Evolutionary conservation across 2,113 vertebrate species (phyloP).

Genomic region (Nyctereutes procyonoides): DNA sequence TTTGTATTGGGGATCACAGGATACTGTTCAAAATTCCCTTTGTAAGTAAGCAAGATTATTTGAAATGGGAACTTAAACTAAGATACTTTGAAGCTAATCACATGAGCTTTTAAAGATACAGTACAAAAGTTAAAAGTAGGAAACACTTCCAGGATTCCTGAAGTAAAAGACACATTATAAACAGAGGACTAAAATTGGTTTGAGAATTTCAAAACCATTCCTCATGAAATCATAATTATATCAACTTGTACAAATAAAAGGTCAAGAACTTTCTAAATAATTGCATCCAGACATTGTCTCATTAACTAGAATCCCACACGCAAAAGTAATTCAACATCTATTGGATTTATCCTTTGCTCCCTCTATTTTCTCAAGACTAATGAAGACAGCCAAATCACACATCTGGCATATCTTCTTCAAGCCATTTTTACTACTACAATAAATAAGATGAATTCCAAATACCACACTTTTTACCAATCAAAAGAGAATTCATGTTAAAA

Average conservation of each 20-base stretch:
- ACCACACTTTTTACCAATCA: slow-evolving; percentile 2
- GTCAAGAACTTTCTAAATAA: slow-evolving; percentile 81
- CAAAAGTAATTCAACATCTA: slow-evolving; percentile 74
- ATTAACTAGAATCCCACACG: slow-evolving; percentile 76
- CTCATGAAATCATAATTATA: slow-evolving; percentile 82
- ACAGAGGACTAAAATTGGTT: slow-evolving; percentile 71
- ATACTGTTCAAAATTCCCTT: slow-evolving; percentile 3
- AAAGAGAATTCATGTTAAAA: slow-evolving; percentile 19
- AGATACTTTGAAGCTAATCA: slow-evolving; percentile 63
- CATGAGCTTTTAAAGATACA: slow-evolving; percentile 48
- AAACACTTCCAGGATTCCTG: slow-evolving; percentile 68
- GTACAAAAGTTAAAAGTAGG: slow-evolving; percentile 60
- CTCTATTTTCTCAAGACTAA: slow-evolving; percentile 68
- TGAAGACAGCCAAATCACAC: slow-evolving; percentile 68
- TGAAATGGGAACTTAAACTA: slow-evolving; percentile 52
- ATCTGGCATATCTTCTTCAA: slow-evolving; percentile 72
- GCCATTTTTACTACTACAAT: slow-evolving; percentile 46
- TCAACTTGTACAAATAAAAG: slow-evolving; percentile 83
- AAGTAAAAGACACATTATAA: slow-evolving; percentile 73
- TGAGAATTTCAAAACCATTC: slow-evolving; percentile 76
- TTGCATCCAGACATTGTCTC: slow-evolving; percentile 82
- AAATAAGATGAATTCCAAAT: slow-evolving; percentile 58
- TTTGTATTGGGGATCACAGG: slow-evolving; percentile 3
- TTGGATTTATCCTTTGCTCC: slow-evolving; percentile 56
- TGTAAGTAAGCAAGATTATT: slow-evolving; percentile 33